Base-by-base conservation (phyloP, 1,140 invertebrate species). In the Lepidurus apus region DNA sequence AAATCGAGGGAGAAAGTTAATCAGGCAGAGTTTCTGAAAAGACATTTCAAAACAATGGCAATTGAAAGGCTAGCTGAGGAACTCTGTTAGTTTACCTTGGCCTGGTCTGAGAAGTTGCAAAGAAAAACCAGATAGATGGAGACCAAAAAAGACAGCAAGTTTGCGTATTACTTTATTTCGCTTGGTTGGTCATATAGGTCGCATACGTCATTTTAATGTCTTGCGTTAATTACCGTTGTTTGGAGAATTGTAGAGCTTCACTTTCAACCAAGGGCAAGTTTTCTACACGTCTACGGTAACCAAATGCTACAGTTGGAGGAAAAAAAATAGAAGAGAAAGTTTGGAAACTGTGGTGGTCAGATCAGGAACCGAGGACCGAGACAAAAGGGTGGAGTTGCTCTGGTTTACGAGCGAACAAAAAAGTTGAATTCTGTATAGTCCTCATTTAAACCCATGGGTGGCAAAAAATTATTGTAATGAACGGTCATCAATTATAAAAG, bases 371-470 rank as follows among this genome's bases (percentile, higher is more conserved):
- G 21, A 21, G 53, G 21, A 65, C 53, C 53, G 21, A 21, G 53
- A 21, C 53, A 17, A 65, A 65, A 65, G 53, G 53, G 53, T 65
- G 53, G 53, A 65, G 53, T 65, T 65, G 53, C 53, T 65, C 53
- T 65, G 53, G 17, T 65, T 65, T 9, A 21, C n/a, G 21, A 65
- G 53, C 53, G 21, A 65, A 21, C 47, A 65, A 65, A 47, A 65
- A 65, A 8, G 53, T 21, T 21, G 0, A 65, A 21, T 21, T 1
- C 53, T 17, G 17, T 21, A 4, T 21, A 21, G 53, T 7, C 53
- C 53, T 21, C 17, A 65, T 65, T 65, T 65, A 65, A 13, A n/a
- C 21, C n/a, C 53, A 65, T 65, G 45, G 10, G 17, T 2, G 21
- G 53, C 53, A 13, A 65, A 21, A 34, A 34, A 34, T 34, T 34